Base-by-base conservation (phyloP, 1,140 invertebrate species). In the Scaptomyza hsui region DNA sequence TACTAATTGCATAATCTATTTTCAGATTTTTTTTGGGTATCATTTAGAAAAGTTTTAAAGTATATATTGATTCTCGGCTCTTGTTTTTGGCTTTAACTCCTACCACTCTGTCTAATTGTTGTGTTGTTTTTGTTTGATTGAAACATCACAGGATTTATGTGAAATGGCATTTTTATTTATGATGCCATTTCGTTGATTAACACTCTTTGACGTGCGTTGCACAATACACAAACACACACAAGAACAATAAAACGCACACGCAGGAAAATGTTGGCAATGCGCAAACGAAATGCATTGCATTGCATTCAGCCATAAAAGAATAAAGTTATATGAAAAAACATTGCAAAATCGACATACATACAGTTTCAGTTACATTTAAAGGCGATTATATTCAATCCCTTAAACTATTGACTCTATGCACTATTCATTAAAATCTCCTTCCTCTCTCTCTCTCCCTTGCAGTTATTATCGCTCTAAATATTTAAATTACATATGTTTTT, bases 131-230 rank as follows among this genome's bases (percentile, higher is more conserved):
- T 88, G 67, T 81, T 88, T 82, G 82, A 88, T 88, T 88, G 78
- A 88, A 88, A 75, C 61, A 81, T 81, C 75, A 73, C 63, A 78
- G 82, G 75, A 82, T 88, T 86, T 86, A 86, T 88, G 69, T 69
- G 82, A 88, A 81, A 88, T 88, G 82, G 56, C 60, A 59, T 86
- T 88, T 88, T 88, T 88, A 88, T 88, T 88, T 88, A 88, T 88
- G 82, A 88, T 78, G 64, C 82, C 82, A 88, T 88, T 88, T 78
- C 61, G 82, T 88, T 88, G 82, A 88, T 88, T 88, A 88, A 88
- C 82, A 88, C 78, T 72, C 78, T 82, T 88, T 81, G 82, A 75
- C 56, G 67, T 62, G 57, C 60, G 12, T 44, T 42, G 60, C 39
- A 35, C 15, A 35, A 44, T 26, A n/a, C 10, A 61, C 39, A 15